Conservation (phyloP, 2,888 invertebrate genomes). For the Pecten maximus region DNA sequence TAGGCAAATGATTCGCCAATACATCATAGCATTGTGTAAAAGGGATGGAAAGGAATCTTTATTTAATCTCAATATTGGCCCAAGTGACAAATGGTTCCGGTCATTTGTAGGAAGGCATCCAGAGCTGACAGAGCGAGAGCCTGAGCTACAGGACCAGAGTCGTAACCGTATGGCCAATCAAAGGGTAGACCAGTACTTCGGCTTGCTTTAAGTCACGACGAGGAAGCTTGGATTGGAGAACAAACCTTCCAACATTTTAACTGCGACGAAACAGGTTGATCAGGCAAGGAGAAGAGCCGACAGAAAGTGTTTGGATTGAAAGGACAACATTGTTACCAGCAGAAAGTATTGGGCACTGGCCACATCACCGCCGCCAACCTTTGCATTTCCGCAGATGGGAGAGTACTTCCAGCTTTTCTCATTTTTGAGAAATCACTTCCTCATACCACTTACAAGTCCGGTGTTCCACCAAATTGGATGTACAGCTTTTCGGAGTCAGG, state of each 20-base stretch:
- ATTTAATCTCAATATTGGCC: constrained; percentile 42
- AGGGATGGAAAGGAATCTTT: background rate
- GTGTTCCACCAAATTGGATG: constrained; percentile 40
- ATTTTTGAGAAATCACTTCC: constrained; percentile 45
- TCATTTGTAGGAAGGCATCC: constrained; percentile 35
- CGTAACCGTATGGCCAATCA: constrained; percentile 36
- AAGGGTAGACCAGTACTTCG: constrained; percentile 26
- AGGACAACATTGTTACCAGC: constrained; percentile 39
- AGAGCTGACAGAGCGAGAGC: constrained; percentile 35
- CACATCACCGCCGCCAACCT: constrained; percentile 42
- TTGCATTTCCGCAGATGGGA: constrained; percentile 44
- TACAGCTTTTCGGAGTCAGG: constrained; percentile 35
- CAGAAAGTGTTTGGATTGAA: constrained; percentile 43
- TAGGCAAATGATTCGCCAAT: background rate
- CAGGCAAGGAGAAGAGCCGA: constrained; percentile 36
- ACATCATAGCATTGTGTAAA: background rate
- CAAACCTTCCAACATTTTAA: constrained; percentile 41
- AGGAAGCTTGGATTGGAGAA: background rate
- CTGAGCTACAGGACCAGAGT: constrained; percentile 21
- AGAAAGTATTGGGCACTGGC: background rate
- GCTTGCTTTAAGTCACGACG: background rate
- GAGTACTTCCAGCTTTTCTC: constrained; percentile 45
- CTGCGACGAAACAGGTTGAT: constrained; percentile 44
- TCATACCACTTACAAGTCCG: constrained; percentile 28
- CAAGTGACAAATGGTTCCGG: constrained; percentile 42